Evolutionary conservation across 2,888 invertebrate genomes (phyloP).

Genomic region (Anthrax anthrax): DNA sequence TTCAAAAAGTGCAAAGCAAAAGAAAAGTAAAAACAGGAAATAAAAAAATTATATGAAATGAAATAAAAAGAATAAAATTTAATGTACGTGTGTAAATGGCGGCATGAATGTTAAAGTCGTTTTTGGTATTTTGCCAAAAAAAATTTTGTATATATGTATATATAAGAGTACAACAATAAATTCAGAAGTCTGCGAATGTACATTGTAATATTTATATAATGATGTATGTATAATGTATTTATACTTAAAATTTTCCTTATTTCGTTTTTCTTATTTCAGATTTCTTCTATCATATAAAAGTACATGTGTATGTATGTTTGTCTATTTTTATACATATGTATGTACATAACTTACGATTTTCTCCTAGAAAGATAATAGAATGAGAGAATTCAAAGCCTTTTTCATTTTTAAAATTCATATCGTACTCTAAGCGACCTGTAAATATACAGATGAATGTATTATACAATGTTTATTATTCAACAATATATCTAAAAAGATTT

Average conservation of each 20-base stretch:
- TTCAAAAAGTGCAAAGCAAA: neutral
- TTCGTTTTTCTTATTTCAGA: neutral
- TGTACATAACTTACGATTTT: neutral
- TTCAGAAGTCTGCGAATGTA: no score
- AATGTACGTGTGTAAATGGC: neutral
- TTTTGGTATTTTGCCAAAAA: neutral
- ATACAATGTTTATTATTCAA: no score
- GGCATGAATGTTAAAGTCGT: neutral
- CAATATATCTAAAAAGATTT: no score
- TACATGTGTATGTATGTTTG: no score
- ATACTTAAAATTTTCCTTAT: neutral
- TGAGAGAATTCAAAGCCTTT: neutral
- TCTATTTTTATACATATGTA: neutral
- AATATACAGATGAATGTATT: no score
- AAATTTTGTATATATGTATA: neutral
- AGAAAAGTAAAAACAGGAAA: neutral
- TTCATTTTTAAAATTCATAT: no score
- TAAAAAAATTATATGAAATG: neutral
- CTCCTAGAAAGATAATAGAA: neutral
- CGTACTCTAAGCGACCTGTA: no score
- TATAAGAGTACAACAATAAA: no score
- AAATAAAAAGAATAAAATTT: neutral
- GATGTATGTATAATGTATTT: no score
- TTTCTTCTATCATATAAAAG: no score
- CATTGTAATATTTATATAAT: no score